phyloP scores from a whole-genome alignment of 2,797 vertebrate species.

The Merluccius polli region DNA sequence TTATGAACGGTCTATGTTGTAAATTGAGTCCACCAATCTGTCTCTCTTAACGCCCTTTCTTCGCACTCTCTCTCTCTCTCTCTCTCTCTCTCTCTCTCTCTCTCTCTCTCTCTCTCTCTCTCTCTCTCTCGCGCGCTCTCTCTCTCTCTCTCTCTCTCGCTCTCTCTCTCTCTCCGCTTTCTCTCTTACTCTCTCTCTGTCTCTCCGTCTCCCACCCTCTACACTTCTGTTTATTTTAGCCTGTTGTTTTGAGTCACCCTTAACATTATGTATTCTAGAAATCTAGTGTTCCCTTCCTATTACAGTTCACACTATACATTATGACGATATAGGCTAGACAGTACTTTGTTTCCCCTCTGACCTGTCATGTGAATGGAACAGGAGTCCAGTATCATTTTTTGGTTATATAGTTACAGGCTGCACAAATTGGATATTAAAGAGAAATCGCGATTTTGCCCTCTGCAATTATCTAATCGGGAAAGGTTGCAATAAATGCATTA shows the following conservation, averaged over 20 bases:
- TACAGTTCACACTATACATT: background rate
- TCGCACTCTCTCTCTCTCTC: background rate
- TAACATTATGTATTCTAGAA: background rate
- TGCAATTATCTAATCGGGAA: background rate
- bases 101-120: background rate
- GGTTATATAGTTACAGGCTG: too few relatives aligned
- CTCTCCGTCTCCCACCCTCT: background rate
- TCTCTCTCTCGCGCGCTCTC: background rate
- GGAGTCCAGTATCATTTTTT: too few relatives aligned
- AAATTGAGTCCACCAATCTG: background rate
- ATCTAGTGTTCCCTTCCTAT: background rate
- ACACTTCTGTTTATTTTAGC: background rate
- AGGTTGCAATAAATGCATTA: background rate
- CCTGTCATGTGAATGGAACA: background rate
- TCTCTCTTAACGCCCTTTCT: background rate
- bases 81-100: background rate
- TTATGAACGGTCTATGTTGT: background rate
- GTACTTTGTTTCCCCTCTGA: too few relatives aligned
- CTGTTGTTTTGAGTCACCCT: background rate
- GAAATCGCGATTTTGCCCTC: background rate
- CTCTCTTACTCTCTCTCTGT: background rate
- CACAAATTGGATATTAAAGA: background rate
- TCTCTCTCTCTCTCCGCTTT: background rate
- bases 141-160: background rate
- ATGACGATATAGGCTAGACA: background rate